Percentiles rank a stretch among this genome's conserved stretches.
phyloP scores from a whole-genome alignment of 2,113 vertebrate species.

The Corynorhinus townsendii region DNA sequence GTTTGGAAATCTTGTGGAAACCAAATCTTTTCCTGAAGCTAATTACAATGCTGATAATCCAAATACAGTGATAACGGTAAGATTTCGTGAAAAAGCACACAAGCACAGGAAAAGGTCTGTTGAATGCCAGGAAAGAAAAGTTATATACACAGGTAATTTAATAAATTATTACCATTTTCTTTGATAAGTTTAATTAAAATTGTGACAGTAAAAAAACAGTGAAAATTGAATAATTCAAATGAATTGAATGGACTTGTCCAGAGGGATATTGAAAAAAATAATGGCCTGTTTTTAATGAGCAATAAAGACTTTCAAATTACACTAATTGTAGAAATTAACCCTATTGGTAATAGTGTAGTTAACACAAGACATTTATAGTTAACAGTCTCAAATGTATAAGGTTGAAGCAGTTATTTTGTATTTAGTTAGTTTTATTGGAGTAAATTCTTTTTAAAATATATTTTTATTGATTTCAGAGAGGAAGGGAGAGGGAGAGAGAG shows the following conservation, averaged over 20 bases:
- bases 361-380: background rate
- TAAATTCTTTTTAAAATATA: background rate
- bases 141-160: slow-evolving; percentile 87
- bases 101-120: slow-evolving; percentile 81
- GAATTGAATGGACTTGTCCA: background rate
- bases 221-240: background rate
- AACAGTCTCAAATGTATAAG: background rate
- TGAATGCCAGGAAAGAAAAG: slow-evolving; percentile 78
- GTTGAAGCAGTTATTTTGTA: background rate
- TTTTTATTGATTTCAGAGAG: no score
- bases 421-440: background rate
- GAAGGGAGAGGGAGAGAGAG: no score
- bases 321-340: background rate
- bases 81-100: slow-evolving; percentile 85
- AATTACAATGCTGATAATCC: slow-evolving; percentile 11
- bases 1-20: slow-evolving; percentile 94
- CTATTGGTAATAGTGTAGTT: background rate
- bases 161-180: background rate
- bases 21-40: slow-evolving; percentile 86
- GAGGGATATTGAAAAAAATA: background rate
- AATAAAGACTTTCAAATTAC: background rate
- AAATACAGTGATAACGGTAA: slow-evolving; percentile 84
- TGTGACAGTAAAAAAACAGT: background rate
- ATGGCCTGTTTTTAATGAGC: background rate
- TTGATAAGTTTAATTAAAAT: slow-evolving; percentile 16